Conservation (phyloP, 2,888 invertebrate species). For the Maniola hyperantus region DNA sequence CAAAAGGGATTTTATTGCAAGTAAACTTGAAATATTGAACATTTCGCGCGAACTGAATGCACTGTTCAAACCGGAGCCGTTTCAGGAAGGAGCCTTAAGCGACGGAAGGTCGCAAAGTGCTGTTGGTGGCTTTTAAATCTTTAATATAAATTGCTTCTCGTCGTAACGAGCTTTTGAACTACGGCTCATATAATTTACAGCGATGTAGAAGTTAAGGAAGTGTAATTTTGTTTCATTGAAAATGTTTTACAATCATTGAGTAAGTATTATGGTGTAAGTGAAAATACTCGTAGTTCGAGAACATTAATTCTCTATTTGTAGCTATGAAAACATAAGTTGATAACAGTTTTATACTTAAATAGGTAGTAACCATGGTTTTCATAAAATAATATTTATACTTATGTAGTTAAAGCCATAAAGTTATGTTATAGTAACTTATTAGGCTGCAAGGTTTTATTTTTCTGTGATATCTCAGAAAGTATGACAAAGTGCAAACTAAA, state of each 20-base stretch:
- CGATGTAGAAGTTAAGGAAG: conserved; percentile 25
- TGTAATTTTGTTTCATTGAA: conserved; percentile 22
- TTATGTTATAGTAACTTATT: background rate
- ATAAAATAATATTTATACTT: too few species aligned
- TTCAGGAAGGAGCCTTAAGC: conserved; percentile 37
- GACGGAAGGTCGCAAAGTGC: conserved; percentile 42
- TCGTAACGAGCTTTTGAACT: conserved; percentile 40
- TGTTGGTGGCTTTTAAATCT: conserved; percentile 39
- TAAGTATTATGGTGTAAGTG: background rate
- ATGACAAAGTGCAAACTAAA: too few species aligned
- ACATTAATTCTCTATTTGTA: background rate
- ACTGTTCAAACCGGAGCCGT: conserved; percentile 36
- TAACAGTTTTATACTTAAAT: background rate
- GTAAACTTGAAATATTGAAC: conserved; percentile 25
- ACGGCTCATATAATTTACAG: conserved; percentile 25
- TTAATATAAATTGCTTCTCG: conserved; percentile 40
- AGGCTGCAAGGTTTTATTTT: too few species aligned
- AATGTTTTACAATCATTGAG: conserved; percentile 8
- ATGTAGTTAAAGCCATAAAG: background rate
- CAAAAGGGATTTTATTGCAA: conserved; percentile 4
- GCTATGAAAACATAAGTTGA: background rate
- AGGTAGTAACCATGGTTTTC: background rate
- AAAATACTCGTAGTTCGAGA: background rate
- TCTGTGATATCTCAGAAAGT: too few species aligned
- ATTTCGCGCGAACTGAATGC: conserved; percentile 36